phyloP scores from a whole-genome alignment of 2,888 invertebrate genomes.

The Mechanitis messenoides region DNA sequence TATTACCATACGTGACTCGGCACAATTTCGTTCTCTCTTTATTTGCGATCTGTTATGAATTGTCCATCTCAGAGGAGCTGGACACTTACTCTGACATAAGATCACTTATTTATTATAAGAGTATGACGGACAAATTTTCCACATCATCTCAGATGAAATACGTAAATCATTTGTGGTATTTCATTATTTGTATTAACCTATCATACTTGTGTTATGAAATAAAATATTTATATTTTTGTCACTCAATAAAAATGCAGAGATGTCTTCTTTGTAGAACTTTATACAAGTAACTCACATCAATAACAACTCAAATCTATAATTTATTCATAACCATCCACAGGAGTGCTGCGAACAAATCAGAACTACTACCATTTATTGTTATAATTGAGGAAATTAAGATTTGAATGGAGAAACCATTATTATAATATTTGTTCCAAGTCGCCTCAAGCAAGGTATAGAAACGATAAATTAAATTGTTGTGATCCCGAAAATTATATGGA shows the following conservation, averaged over 20 bases:
- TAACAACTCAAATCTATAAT: slow-evolving; percentile 5
- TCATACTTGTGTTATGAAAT: background rate
- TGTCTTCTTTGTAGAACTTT: too few relatives aligned
- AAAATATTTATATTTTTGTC: too few relatives aligned
- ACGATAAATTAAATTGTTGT: slow-evolving; percentile 50
- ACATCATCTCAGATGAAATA: background rate
- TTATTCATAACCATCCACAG: background rate
- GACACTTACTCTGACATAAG: slow-evolving; percentile 30
- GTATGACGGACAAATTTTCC: slow-evolving; percentile 7
- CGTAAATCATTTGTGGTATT: background rate
- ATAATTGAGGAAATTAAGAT: slow-evolving; percentile 14
- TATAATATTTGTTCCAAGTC: slow-evolving; percentile 28
- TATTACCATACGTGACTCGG: slow-evolving; percentile 20
- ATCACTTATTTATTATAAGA: slow-evolving; percentile 8
- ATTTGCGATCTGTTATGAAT: slow-evolving; percentile 45
- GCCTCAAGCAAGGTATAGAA: slow-evolving; percentile 35
- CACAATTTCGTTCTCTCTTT: slow-evolving; percentile 24
- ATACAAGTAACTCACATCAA: background rate
- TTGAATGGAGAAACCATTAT: slow-evolving; percentile 20
- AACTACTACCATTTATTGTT: slow-evolving; percentile 14
- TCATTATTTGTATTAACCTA: background rate
- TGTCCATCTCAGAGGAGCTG: slow-evolving; percentile 44
- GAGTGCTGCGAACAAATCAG: slow-evolving; percentile 5
- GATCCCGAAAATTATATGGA: slow-evolving; percentile 43
- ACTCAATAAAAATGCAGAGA: background rate